A percentile compares a stretch with the other conserved stretches of the same genome.
Evolutionary conservation across 2,888 invertebrate genomes (phyloP).

Genomic region (Epirrita christyi): DNA sequence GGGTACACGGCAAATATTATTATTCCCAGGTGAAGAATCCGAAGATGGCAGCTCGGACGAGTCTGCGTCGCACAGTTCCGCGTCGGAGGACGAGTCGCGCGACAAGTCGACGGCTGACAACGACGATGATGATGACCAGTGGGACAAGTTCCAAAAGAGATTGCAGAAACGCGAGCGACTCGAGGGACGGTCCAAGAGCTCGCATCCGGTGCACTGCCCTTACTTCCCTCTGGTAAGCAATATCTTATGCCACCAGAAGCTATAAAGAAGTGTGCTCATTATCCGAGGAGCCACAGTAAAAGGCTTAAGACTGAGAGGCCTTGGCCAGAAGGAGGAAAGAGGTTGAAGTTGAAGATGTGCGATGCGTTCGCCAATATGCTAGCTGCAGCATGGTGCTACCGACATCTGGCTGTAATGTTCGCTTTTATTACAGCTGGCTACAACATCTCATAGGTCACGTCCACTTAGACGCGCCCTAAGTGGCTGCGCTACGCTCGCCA

Average conservation of each 20-base stretch:
- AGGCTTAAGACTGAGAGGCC: no score
- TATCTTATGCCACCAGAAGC: not conserved
- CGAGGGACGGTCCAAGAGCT: conserved; percentile 96
- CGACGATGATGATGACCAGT: conserved; percentile 95
- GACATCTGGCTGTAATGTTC: no score
- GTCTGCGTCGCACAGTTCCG: conserved; percentile 76
- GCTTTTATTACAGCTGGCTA: no score
- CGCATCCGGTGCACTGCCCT: conserved; percentile 98
- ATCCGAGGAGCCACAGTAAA: no score
- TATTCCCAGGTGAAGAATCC: conserved; percentile 66
- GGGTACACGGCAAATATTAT: no score
- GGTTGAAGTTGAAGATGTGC: no score
- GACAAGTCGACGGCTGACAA: conserved; percentile 86
- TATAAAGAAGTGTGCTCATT: not conserved
- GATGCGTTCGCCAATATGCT: no score
- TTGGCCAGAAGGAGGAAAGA: no score
- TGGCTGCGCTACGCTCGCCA: no score
- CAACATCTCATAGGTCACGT: no score
- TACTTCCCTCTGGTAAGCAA: conserved; percentile 92
- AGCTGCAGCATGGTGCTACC: no score
- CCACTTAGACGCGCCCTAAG: no score
- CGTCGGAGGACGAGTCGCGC: conserved; percentile 83
- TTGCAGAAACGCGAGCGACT: conserved; percentile 94
- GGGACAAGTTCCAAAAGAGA: conserved; percentile 97
- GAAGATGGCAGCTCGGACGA: conserved; percentile 73